Evolutionary conservation across 2,113 vertebrate species (phyloP).

Genomic region (Connochaetes taurinus): DNA sequence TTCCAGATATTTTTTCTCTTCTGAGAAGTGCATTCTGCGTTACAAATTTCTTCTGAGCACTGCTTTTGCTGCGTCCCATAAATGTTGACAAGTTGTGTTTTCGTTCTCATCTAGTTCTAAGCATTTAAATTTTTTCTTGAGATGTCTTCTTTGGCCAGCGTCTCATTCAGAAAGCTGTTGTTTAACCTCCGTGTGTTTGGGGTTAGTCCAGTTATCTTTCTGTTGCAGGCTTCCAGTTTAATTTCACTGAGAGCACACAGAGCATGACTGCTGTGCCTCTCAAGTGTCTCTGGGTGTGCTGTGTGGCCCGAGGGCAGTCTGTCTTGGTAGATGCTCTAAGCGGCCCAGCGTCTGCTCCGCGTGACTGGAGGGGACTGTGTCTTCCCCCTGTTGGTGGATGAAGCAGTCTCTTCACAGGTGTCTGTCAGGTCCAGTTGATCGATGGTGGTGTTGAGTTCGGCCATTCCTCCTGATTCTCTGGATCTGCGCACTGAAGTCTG

Average conservation of each 20-base stretch:
- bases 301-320: no score
- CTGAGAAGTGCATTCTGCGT: background rate
- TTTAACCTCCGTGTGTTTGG: accelerated
- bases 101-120: background rate
- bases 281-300: background rate
- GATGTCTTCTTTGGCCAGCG: accelerated
- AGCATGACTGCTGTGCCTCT: accelerated
- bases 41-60: background rate
- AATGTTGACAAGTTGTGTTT: background rate
- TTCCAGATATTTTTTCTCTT: no score
- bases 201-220: background rate
- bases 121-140: background rate
- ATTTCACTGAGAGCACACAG: accelerated
- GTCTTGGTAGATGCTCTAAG: no score
- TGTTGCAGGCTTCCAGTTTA: background rate
- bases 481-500: accelerated
- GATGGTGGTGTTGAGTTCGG: accelerated
- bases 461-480: accelerated
- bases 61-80: background rate
- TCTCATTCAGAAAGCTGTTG: background rate
- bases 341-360: accelerated
- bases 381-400: background rate
- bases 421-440: accelerated
- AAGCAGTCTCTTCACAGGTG: accelerated
- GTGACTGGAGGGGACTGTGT: background rate